Conservation (phyloP, 2,113 vertebrate genomes). For the Polypterus senegalus region DNA sequence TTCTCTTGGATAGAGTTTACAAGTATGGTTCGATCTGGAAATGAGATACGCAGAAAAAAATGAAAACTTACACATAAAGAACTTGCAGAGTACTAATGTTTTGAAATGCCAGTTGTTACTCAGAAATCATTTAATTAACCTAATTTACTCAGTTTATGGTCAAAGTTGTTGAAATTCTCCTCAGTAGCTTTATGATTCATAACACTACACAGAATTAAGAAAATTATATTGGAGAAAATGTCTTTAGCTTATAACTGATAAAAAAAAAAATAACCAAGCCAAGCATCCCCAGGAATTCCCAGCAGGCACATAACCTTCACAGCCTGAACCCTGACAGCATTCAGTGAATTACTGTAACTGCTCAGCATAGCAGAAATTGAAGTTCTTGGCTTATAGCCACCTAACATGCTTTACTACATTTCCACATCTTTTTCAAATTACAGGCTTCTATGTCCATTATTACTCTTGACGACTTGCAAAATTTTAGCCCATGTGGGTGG, state of each 20-base stretch:
- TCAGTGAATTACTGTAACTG: conserved; percentile 19
- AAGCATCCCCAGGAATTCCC: neutral
- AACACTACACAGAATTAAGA: too few relatives aligned
- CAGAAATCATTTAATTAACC: too few relatives aligned
- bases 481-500: conserved; percentile 20
- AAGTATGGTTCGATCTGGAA: too few relatives aligned
- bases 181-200: too few relatives aligned
- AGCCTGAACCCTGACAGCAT: neutral
- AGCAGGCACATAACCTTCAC: neutral
- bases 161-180: too few relatives aligned
- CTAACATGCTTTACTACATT: conserved; percentile 19
- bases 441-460: conserved; percentile 25
- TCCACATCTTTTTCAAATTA: conserved; percentile 41
- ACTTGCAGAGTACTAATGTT: too few relatives aligned
- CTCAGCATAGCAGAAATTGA: conserved; percentile 12
- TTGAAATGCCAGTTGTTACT: too few relatives aligned
- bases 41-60: too few relatives aligned
- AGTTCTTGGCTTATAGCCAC: conserved; percentile 16
- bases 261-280: neutral
- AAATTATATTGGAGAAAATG: too few relatives aligned
- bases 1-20: too few relatives aligned
- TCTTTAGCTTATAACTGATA: neutral
- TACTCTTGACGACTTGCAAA: conserved; percentile 24
- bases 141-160: too few relatives aligned
- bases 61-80: too few relatives aligned